phyloP scores from a whole-genome alignment of 2,888 invertebrate species.

The Thecophora atra region DNA sequence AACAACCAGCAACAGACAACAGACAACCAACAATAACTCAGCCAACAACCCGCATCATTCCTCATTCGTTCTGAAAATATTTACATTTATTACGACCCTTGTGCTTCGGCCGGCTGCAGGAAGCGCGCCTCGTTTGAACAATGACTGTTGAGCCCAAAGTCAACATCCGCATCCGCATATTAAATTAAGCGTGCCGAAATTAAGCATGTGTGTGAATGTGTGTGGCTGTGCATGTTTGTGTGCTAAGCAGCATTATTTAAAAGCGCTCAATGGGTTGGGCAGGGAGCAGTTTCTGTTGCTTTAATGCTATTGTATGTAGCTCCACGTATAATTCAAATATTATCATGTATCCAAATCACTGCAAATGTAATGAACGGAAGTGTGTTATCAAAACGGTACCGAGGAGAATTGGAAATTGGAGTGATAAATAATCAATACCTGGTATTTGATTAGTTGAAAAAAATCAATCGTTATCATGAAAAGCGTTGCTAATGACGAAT shows the following conservation, averaged over 20 bases:
- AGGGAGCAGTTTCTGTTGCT: background rate
- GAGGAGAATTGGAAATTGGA: background rate
- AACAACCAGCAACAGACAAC: background rate
- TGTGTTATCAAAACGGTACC: background rate
- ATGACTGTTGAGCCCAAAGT: conserved; percentile 13
- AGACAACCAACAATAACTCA: background rate
- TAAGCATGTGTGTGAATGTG: too few species aligned
- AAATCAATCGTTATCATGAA: too few species aligned
- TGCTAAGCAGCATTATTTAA: background rate
- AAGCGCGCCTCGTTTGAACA: conserved; percentile 16
- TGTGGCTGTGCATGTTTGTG: background rate
- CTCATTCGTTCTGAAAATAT: conserved; percentile 17
- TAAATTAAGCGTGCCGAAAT: conserved; percentile 21
- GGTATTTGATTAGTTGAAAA: too few species aligned
- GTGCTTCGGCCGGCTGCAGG: conserved; percentile 15
- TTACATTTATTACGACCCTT: conserved; percentile 26
- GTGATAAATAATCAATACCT: too few species aligned
- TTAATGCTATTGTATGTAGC: conserved; percentile 31
- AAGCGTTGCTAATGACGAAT: too few species aligned
- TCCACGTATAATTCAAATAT: conserved; percentile 6
- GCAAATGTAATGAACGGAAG: background rate
- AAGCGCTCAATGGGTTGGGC: too few species aligned
- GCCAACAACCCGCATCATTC: background rate
- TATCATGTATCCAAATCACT: conserved; percentile 16
- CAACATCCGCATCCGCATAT: conserved; percentile 33